Conservation (phyloP, 2,888 invertebrate genomes). For the Amiota minor region DNA sequence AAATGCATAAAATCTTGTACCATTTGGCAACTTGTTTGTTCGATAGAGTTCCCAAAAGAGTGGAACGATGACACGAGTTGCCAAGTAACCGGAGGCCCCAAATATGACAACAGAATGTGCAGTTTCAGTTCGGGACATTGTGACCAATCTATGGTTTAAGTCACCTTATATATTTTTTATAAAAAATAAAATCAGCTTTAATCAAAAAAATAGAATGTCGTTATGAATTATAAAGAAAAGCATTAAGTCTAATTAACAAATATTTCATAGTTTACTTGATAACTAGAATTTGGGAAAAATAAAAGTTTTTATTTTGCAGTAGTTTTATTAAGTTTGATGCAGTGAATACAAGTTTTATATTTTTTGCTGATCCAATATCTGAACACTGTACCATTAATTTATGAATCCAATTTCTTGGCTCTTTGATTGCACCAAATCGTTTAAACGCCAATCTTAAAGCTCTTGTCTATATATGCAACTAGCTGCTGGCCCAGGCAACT, state of each 20-base stretch:
- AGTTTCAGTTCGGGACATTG: slow-evolving; percentile 50
- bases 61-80: slow-evolving; percentile 48
- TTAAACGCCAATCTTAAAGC: too few species aligned
- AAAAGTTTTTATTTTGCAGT: too few species aligned
- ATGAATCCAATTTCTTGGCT: too few species aligned
- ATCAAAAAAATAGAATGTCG: background rate
- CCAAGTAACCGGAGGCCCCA: slow-evolving; percentile 51
- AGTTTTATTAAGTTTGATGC: too few species aligned
- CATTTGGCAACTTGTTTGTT: slow-evolving; percentile 51
- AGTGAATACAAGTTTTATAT: too few species aligned
- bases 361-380: too few species aligned
- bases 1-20: slow-evolving; percentile 49
- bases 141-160: background rate
- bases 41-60: slow-evolving; percentile 55
- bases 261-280: slow-evolving; percentile 42
- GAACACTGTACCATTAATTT: too few species aligned
- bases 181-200: background rate
- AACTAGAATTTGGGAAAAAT: too few species aligned
- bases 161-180: background rate
- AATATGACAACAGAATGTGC: slow-evolving; percentile 54
- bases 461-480: too few species aligned
- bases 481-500: too few species aligned
- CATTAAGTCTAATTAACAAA: slow-evolving; percentile 17
- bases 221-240: too few species aligned
- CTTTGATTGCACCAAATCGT: too few species aligned